phyloP scores from a whole-genome alignment of 1,140 invertebrate genomes.

The Theocolax elegans region DNA sequence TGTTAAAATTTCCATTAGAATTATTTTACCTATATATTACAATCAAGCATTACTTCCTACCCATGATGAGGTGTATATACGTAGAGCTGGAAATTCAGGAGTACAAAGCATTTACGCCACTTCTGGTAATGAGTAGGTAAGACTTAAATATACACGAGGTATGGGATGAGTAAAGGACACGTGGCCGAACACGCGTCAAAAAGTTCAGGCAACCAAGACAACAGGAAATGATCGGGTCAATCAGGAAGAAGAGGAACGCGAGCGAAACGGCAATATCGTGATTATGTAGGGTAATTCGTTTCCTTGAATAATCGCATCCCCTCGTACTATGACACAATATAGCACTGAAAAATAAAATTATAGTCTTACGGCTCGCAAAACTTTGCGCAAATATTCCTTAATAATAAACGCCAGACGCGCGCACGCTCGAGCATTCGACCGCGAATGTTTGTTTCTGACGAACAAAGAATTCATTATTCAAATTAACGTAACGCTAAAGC shows the following conservation, averaged over 20 bases:
- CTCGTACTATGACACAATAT: too few relatives aligned
- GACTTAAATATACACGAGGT: background rate
- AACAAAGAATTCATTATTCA: too few relatives aligned
- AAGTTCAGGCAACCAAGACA: constrained; percentile 19
- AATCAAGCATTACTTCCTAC: too few relatives aligned
- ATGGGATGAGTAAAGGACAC: constrained; percentile 6
- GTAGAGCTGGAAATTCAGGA: too few relatives aligned
- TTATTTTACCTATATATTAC: too few relatives aligned
- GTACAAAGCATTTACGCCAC: background rate
- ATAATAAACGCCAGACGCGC: background rate
- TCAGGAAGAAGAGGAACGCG: background rate
- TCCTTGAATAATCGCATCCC: background rate
- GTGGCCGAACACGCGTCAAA: constrained; percentile 31
- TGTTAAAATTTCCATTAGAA: too few relatives aligned
- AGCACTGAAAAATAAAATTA: background rate
- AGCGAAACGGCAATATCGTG: constrained; percentile 15
- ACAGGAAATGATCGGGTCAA: constrained; percentile 24
- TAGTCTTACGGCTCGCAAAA: background rate
- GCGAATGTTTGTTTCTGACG: background rate
- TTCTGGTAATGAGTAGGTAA: constrained; percentile 13
- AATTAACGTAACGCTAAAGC: background rate
- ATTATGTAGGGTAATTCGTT: constrained; percentile 5
- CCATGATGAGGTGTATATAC: too few relatives aligned
- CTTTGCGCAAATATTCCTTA: background rate
- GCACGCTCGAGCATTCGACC: background rate